Conservation (phyloP, 2,797 vertebrate genomes). For the Tragelaphus oryx region DNA sequence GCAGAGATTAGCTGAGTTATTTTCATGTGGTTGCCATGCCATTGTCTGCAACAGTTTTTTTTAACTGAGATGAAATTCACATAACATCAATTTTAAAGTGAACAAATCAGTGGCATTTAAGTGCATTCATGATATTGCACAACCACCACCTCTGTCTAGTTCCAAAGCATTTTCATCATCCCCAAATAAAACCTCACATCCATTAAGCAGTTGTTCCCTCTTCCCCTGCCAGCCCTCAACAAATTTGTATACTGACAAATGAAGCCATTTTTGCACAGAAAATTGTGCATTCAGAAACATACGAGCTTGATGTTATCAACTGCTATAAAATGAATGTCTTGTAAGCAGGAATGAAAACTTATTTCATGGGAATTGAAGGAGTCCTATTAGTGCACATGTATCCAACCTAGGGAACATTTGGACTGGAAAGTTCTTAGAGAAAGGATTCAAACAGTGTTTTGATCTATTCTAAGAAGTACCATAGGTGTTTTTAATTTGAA, state of each 20-base stretch:
- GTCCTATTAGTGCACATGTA: background rate
- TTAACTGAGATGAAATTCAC: background rate
- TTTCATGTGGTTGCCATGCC: background rate
- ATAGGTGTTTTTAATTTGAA: slow-evolving; percentile 27
- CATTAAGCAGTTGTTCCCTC: background rate
- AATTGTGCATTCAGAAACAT: background rate
- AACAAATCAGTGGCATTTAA: background rate
- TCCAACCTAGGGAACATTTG: background rate
- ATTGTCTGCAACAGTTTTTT: background rate
- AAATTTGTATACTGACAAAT: background rate
- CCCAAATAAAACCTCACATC: background rate
- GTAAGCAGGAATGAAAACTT: background rate
- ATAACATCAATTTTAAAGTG: background rate
- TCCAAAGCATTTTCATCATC: background rate
- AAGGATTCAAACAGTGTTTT: background rate
- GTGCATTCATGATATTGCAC: background rate
- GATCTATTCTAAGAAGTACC: background rate
- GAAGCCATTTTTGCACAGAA: slow-evolving; percentile 1
- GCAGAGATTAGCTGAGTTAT: background rate
- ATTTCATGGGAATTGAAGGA: background rate
- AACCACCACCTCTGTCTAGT: background rate
- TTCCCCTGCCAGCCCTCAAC: background rate
- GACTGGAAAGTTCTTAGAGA: background rate
- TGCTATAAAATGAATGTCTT: background rate
- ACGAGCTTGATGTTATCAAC: background rate